These are phyloP conservation scores for Lepidonotus clava DNA, from an alignment of 2,888 invertebrate genomes.

Conservation along the genomic window DNA sequence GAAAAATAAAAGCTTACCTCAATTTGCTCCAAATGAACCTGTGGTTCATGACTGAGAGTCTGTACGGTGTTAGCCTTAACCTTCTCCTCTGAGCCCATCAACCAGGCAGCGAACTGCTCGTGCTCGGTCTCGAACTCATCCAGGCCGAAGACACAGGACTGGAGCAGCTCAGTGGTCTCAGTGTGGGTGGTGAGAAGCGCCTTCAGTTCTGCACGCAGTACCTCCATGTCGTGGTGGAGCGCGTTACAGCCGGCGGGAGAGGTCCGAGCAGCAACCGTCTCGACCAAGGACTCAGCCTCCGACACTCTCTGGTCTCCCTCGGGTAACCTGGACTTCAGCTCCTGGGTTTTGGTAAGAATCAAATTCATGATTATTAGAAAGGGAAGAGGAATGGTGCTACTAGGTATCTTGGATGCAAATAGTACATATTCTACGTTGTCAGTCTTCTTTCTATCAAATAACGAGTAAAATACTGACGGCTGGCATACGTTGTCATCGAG, in stretches of 20 bases:
- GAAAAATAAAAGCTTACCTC: too few species aligned
- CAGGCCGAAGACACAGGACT: constrained; percentile 52
- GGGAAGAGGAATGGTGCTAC: too few species aligned
- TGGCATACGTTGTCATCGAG: too few species aligned
- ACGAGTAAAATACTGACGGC: too few species aligned
- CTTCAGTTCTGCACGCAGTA: constrained; percentile 57
- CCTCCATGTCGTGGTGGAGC: constrained; percentile 58
- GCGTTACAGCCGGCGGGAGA: constrained; percentile 55
- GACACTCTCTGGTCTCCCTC: constrained; percentile 54
- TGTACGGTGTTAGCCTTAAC: constrained; percentile 44
- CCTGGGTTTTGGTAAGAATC: too few species aligned
- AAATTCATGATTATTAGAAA: too few species aligned
- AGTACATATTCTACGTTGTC: too few species aligned
- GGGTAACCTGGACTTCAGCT: constrained; percentile 35
- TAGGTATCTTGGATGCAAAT: too few species aligned
- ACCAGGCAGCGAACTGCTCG: constrained; percentile 58
- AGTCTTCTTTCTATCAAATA: too few species aligned
- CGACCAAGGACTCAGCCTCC: neutral
- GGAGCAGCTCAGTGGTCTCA: constrained; percentile 30
- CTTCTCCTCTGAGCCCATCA: constrained; percentile 56
- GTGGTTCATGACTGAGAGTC: neutral
- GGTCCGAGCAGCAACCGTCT: constrained; percentile 29
- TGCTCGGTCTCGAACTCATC: constrained; percentile 56
- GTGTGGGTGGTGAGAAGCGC: neutral
- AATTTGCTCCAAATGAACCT: constrained; percentile 2